Evolutionary conservation across 1,140 invertebrate species (phyloP).

Genomic region (Rhyzopertha dominica): DNA sequence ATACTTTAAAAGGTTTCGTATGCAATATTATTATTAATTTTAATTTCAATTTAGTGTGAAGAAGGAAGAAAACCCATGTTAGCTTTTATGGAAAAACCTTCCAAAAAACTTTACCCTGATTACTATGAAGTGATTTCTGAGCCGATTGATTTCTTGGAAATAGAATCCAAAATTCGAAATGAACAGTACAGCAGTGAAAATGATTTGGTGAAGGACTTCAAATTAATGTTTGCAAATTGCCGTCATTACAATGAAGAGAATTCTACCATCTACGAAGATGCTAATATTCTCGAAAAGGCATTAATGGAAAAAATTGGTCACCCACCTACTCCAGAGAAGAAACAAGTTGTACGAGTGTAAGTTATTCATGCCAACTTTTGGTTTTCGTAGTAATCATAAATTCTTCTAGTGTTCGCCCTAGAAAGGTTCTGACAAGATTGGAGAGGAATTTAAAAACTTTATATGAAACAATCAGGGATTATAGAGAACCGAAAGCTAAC

Average conservation of each 20-base stretch:
- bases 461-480: constrained; percentile 86
- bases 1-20: too few relatives aligned
- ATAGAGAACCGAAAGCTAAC: constrained; percentile 77
- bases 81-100: constrained; percentile 95
- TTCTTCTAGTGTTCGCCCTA: constrained; percentile 44
- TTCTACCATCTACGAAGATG: constrained; percentile 92
- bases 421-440: constrained; percentile 53
- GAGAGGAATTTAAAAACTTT: constrained; percentile 79
- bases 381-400: constrained; percentile 4
- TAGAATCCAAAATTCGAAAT: constrained; percentile 83
- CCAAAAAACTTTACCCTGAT: constrained; percentile 91
- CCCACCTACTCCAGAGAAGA: constrained; percentile 33
- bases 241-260: constrained; percentile 94
- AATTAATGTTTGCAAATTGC: constrained; percentile 93
- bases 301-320: constrained; percentile 81
- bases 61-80: constrained; percentile 82
- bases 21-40: too few relatives aligned
- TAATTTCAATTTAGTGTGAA: constrained; percentile 65
- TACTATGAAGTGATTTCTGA: constrained; percentile 93
- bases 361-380: constrained; percentile 12
- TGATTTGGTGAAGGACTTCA: constrained; percentile 59
- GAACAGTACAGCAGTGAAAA: constrained; percentile 58
- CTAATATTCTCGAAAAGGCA: constrained; percentile 79
- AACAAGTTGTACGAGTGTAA: constrained; percentile 36
- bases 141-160: constrained; percentile 93